Percentiles rank a stretch among this genome's conserved stretches.
These are phyloP conservation scores for Macrobrachium nipponense DNA, from an alignment of 1,140 invertebrate species.

Conservation along the genomic window DNA sequence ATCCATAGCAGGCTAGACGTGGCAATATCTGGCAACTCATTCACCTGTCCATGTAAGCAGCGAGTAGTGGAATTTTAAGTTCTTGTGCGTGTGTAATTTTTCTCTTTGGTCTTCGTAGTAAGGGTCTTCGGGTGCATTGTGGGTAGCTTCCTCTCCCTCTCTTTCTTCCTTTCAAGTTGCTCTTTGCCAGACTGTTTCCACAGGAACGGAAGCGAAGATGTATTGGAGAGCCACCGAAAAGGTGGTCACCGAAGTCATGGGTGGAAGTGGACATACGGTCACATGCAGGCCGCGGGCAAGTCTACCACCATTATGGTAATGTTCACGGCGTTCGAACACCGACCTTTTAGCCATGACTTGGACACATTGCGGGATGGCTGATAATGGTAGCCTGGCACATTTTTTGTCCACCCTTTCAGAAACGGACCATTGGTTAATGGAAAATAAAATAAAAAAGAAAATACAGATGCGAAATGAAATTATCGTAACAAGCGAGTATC, in stretches of 20 bases:
- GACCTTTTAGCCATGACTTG: constrained; percentile 39
- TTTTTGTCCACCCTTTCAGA: too few species aligned
- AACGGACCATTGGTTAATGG: too few species aligned
- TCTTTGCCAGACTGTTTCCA: background rate
- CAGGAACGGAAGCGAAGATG: background rate
- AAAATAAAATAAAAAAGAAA: too few species aligned
- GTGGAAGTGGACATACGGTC: constrained; percentile 52
- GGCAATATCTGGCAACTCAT: constrained; percentile 41
- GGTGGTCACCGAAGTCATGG: constrained; percentile 45
- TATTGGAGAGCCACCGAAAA: background rate
- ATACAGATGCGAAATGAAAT: too few species aligned
- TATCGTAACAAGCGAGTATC: background rate
- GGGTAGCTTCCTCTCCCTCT: background rate
- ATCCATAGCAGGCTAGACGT: background rate
- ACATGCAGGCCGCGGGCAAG: constrained; percentile 51
- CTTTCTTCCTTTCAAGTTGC: background rate
- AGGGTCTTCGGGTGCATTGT: background rate
- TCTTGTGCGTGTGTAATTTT: constrained; percentile 36
- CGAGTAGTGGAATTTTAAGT: constrained; percentile 13
- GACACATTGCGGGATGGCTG: background rate
- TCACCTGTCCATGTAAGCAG: constrained; percentile 39
- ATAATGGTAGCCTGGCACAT: too few species aligned
- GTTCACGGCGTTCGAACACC: constrained; percentile 52
- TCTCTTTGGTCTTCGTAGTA: background rate
- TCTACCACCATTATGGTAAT: constrained; percentile 61